Base-by-base conservation (phyloP, 1,140 invertebrate genomes). In the Cyrtorhinus lividipennis region DNA sequence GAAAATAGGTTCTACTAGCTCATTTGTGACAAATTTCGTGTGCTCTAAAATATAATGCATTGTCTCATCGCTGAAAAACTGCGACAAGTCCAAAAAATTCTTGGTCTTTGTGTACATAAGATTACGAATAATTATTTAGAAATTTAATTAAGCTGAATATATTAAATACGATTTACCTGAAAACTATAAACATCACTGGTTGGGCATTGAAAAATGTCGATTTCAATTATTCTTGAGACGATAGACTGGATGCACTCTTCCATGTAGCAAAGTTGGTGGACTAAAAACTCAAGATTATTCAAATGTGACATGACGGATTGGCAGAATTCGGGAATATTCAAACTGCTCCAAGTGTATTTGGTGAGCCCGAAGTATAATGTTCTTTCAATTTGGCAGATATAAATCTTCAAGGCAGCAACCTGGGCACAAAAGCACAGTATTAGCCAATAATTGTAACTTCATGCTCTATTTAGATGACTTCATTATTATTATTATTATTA, bases 301-400 rank as follows among this genome's bases (percentile, higher is more conserved):
- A 53, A 20, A 10, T 53, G 10, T 12, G 3, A 13, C 48, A 53
- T 53, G 10, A 53, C 48, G 10, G 48, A 53, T 1, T 12, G 2
- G 26, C 25, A 58, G 24, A 27, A 30, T 30, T 59, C 24, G n/a
- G 22, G 24, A 58, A 58, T 22, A 58, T 26, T 58, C 25, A 58
- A 27, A 18, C 24, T 27, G 38, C 58, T 59, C 58, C 58, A 59
- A 27, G 58, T 59, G 27, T 59, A 30, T n/a, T 59, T 10, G 18
- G 58, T 59, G n/a, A 59, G 25, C n/a, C 58, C 58, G 22, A 59
- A 8, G 25, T 59, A 59, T n/a, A 59, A n/a, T 8, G 24, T 26
- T 15, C 38, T 59, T 30, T 59, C 58, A 10, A 59, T n/a, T 26
- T 59, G 25, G 26, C 24, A 15, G 3, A 59, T 59, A 30, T 27